Base-by-base conservation (phyloP, 2,888 invertebrate genomes). In the Nezara viridula region DNA sequence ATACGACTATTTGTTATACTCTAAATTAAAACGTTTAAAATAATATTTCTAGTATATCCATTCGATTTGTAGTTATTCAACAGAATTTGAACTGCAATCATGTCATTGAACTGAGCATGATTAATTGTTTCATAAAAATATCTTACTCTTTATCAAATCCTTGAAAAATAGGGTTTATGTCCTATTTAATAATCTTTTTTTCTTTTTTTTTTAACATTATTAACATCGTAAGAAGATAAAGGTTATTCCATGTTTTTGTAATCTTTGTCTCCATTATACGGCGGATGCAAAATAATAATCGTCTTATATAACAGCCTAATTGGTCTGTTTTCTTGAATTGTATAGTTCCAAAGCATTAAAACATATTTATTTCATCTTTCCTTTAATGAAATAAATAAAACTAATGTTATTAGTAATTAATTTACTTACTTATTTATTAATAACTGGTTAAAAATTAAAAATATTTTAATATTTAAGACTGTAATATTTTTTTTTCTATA, bases 71-170 rank as follows among this genome's bases (percentile, higher is more conserved):
- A 27, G 66, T 73, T 19, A 32, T 73, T 37, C 6, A 37, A 73
- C 7, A 73, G 19, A 9, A 73, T 73, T 73, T 73, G 19, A 37
- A 9, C 32, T 37, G 66, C 66, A 66, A 77, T 19, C 37, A 40
- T 21, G 86, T 86, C 86, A 86, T 55, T 86, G 55, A 40, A 52
- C 86, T 60, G 50, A 37, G 2, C 86, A 55, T 55, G 52, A 86
- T 86, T 86, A 86, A 86, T 86, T 86, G 60, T 86, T 86, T 40
- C 55, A 73, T 40, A 55, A 86, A 40, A 55, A 55, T 86, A 86
- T 86, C 86, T 86, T 86, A 37, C 40, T 86, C 50, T 86, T 86
- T 86, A 86, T 86, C 86, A 52, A 1, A 86, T 86, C 86, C 55
- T 60, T 55, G 86, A 55, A 86, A 86, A 27, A 86, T 86, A 52